Conservation (phyloP, 2,797 vertebrate species). For the Ctenopoma multispine region DNA sequence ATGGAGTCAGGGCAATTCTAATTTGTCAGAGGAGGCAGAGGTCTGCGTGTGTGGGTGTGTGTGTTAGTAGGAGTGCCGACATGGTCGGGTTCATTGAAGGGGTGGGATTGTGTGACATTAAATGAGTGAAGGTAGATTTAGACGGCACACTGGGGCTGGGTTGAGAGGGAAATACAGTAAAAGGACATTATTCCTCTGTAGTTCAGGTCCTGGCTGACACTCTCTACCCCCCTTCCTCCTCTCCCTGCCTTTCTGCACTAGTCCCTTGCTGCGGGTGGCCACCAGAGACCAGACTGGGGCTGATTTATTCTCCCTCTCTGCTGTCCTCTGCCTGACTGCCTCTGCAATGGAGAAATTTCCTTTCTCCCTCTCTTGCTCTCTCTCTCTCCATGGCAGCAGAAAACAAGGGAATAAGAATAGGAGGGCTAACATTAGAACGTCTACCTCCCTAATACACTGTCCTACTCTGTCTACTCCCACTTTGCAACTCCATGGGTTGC, state of each 20-base stretch:
- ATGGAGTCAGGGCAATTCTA: slow-evolving; percentile 85
- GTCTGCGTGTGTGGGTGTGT: slow-evolving; percentile 43
- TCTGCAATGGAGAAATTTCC: slow-evolving; percentile 88
- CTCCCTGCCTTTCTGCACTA: slow-evolving; percentile 79
- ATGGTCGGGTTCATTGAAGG: slow-evolving; percentile 62
- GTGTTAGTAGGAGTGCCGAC: slow-evolving; percentile 40
- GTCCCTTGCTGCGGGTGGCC: slow-evolving; percentile 91
- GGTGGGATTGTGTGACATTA: slow-evolving; percentile 73
- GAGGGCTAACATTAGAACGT: slow-evolving; percentile 77
- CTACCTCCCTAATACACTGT: slow-evolving; percentile 74
- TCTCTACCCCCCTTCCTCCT: slow-evolving; percentile 50
- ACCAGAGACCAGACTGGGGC: slow-evolving; percentile 87
- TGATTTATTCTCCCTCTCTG: slow-evolving; percentile 92
- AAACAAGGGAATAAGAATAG: slow-evolving; percentile 76
- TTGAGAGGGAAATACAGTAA: slow-evolving; percentile 85
- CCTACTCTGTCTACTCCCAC: slow-evolving; percentile 56
- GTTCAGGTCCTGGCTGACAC: slow-evolving; percentile 57
- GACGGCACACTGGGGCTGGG: slow-evolving; percentile 55
- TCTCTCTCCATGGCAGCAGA: slow-evolving; percentile 24
- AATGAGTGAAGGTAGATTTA: slow-evolving; percentile 74
- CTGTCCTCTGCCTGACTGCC: slow-evolving; percentile 92
- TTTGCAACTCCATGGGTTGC: slow-evolving; percentile 50
- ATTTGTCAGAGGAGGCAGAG: slow-evolving; percentile 86
- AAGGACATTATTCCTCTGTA: slow-evolving; percentile 87
- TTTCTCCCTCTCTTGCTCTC: slow-evolving; percentile 41